Base-by-base conservation (phyloP, 2,888 invertebrate genomes). In the Sesamia inferens region DNA sequence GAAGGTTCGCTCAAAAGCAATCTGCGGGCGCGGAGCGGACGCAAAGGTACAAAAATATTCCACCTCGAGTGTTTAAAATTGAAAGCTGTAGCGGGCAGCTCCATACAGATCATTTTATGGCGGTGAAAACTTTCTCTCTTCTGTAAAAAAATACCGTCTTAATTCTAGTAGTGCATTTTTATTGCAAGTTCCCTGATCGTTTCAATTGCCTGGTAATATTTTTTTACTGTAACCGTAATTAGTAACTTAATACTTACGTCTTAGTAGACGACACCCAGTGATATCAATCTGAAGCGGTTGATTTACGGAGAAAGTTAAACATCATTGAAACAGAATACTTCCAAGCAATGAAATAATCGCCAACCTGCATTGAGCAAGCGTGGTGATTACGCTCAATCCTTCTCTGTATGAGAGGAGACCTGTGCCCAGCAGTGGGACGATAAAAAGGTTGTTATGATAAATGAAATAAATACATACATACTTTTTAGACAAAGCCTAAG, bases 1-100 rank as follows among this genome's bases (percentile, higher is more conserved):
- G 90, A 88, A 89, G 90, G 89, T 89, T 88, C 88, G 87, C 88
- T 91, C 91, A 90, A 92, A 93, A 92, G 92, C 91, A 94, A 94
- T 94, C 93, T 92, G 92, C 91, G 87, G 88, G 88, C 87, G 88
- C 87, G 89, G 83, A 87, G 85, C 89, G 86, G 87, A 85, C 85
- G 87, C 83, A 86, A 86, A 87, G 81, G 83, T 85, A 84, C 68
- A 77, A 61, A 71, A 83, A 79, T 80, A 81, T 83, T 82, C 69
- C 64, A 70, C 67, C 59, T 84, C 48, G 39, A 76, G 51, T 71
- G 48, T 76, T 80, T 81, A 61, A 74, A 81, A 78, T 74, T 76
- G 65, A 74, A 83, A 83, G 68, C 39, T 78, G 48, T 24, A 51
- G 24, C 59, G 31, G 24, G 71, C 39, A 71, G 44, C 44, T 22